phyloP scores from a whole-genome alignment of 2,113 vertebrate genomes.

The Gymnogyps californianus region DNA sequence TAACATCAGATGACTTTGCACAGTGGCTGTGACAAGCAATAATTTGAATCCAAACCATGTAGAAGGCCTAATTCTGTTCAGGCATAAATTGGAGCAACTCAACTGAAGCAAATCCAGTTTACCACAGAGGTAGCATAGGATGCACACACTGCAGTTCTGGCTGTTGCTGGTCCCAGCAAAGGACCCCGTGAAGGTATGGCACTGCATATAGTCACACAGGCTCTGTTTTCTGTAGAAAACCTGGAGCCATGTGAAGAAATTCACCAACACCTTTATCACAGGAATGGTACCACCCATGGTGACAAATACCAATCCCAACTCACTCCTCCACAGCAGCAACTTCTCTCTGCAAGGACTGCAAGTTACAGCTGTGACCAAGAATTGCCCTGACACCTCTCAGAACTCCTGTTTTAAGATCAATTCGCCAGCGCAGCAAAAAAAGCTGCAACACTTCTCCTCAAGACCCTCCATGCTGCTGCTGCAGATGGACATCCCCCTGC shows the following conservation, averaged over 20 bases:
- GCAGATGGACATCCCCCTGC: not conserved
- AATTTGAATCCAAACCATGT: slow-evolving; percentile 28
- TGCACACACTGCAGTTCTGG: not conserved
- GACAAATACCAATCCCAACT: not conserved
- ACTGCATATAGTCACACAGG: not conserved
- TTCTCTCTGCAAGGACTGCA: not conserved
- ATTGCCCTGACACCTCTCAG: not conserved
- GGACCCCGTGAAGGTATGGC: not conserved
- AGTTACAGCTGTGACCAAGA: not conserved
- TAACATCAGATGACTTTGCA: slow-evolving; percentile 31
- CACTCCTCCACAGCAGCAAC: not conserved
- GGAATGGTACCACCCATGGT: not conserved
- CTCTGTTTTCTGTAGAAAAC: not conserved
- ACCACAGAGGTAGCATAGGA: not conserved
- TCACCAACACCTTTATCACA: not conserved
- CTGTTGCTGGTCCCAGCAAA: not conserved
- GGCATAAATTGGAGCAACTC: slow-evolving; percentile 44
- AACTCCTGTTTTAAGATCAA: not conserved
- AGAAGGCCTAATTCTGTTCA: slow-evolving; percentile 57
- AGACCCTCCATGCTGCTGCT: not conserved
- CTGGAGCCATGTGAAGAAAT: not conserved
- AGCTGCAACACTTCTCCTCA: not conserved
- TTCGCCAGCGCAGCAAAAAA: not conserved
- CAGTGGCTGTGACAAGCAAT: slow-evolving; percentile 16
- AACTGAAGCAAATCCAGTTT: slow-evolving; percentile 25